Percentiles rank a stretch among this genome's conserved stretches.
These are phyloP conservation scores for Palaemon carinicauda DNA, from an alignment of 1,140 invertebrate genomes.

Conservation along the genomic window DNA sequence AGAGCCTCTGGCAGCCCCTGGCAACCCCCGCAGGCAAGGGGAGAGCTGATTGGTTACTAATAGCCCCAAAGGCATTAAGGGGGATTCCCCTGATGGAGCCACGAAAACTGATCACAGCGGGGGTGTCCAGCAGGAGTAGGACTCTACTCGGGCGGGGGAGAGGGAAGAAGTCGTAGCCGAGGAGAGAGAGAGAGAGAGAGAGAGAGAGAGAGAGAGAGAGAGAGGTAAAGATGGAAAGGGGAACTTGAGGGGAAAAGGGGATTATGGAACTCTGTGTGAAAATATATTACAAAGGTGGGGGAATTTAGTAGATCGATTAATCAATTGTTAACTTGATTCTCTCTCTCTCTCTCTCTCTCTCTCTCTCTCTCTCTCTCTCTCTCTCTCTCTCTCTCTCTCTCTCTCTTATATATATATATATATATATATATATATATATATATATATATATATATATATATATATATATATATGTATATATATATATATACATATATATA, in stretches of 20 bases:
- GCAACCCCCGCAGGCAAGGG: constrained; percentile 5
- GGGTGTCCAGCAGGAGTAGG: no score
- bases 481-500: no score
- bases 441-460: no score
- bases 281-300: background rate
- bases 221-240: background rate
- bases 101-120: background rate
- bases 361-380: background rate
- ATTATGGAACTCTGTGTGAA: background rate
- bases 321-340: background rate
- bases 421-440: no score
- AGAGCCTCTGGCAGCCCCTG: constrained; percentile 23
- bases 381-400: background rate
- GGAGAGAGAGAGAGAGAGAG: no score
- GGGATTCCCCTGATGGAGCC: background rate
- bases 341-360: background rate
- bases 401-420: no score
- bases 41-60: background rate
- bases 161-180: background rate
- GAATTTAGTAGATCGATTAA: background rate
- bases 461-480: no score
- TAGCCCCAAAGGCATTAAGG: background rate
- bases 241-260: background rate
- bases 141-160: background rate
- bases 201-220: no score